phyloP scores from a whole-genome alignment of 2,797 vertebrate genomes.

The Danio jaintianensis region DNA sequence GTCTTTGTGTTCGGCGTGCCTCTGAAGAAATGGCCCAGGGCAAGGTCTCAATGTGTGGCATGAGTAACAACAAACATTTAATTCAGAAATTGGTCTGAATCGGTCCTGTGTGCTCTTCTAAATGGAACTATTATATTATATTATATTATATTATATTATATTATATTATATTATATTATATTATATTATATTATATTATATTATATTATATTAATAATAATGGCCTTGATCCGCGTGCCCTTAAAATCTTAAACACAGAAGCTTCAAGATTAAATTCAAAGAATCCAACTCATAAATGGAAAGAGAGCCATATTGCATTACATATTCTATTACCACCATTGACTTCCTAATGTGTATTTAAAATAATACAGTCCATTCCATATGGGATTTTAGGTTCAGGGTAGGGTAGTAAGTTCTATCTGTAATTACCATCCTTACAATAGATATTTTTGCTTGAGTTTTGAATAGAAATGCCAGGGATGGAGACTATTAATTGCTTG shows the following conservation, averaged over 20 bases:
- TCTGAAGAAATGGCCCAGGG: constrained; percentile 37
- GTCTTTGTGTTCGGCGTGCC: constrained; percentile 46
- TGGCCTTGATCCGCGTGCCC: neutral
- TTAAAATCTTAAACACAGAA: neutral
- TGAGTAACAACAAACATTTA: constrained; percentile 26
- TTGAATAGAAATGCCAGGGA: constrained; percentile 82
- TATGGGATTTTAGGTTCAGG: constrained; percentile 11
- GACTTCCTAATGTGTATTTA: constrained; percentile 28
- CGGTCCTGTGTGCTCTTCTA: neutral
- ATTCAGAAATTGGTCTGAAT: constrained; percentile 39
- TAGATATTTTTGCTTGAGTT: constrained; percentile 80
- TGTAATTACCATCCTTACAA: constrained; percentile 83
- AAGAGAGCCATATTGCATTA: neutral
- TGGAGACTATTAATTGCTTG: constrained; percentile 85
- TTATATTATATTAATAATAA: neutral
- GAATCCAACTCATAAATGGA: neutral
- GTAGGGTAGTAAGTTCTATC: constrained; percentile 39
- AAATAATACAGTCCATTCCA: constrained; percentile 2
- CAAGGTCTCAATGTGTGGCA: constrained; percentile 42
- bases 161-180: too few relatives aligned
- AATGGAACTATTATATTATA: neutral
- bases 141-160: too few relatives aligned
- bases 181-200: too few relatives aligned
- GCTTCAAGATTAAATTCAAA: neutral
- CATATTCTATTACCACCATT: constrained; percentile 12